Conservation (phyloP, 2,888 invertebrate genomes). For the Drosophila eohydei region DNA sequence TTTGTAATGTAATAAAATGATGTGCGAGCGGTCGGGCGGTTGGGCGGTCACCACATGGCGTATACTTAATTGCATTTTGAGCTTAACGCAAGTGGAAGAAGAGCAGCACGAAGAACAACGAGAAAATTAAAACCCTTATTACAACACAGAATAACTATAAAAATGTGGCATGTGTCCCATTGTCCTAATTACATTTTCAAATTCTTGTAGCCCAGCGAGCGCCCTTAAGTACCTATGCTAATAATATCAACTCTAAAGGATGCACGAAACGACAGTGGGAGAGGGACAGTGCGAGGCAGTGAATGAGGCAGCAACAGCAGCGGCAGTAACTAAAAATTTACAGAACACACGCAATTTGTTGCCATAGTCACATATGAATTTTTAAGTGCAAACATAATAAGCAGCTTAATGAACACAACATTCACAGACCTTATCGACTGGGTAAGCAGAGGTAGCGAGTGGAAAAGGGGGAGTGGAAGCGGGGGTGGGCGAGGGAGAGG, state of each 20-base stretch:
- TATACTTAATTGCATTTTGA: conserved; percentile 73
- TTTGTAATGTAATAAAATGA: conserved; percentile 19
- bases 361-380: conserved; percentile 77
- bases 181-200: conserved; percentile 60
- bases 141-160: conserved; percentile 51
- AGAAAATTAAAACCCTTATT: conserved; percentile 40
- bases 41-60: conserved; percentile 46
- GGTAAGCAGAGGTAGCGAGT: neutral
- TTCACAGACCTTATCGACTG: conserved; percentile 30
- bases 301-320: conserved; percentile 7
- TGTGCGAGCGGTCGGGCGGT: conserved; percentile 3
- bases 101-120: conserved; percentile 5
- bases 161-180: conserved; percentile 38
- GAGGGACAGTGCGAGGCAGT: neutral
- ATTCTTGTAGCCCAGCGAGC: conserved; percentile 39
- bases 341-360: conserved; percentile 55
- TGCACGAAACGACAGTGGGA: neutral
- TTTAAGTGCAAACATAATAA: conserved; percentile 81
- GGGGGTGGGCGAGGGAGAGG: neutral
- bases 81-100: conserved; percentile 46
- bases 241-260: conserved; percentile 61
- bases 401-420: conserved; percentile 75
- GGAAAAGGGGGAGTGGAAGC: too few relatives aligned
- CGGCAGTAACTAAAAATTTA: conserved; percentile 48
- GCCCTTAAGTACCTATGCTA: conserved; percentile 67